Percentiles rank a stretch among this genome's conserved stretches.
Conservation (phyloP, 1,140 invertebrate genomes). For the Calephelis virginiensis region DNA sequence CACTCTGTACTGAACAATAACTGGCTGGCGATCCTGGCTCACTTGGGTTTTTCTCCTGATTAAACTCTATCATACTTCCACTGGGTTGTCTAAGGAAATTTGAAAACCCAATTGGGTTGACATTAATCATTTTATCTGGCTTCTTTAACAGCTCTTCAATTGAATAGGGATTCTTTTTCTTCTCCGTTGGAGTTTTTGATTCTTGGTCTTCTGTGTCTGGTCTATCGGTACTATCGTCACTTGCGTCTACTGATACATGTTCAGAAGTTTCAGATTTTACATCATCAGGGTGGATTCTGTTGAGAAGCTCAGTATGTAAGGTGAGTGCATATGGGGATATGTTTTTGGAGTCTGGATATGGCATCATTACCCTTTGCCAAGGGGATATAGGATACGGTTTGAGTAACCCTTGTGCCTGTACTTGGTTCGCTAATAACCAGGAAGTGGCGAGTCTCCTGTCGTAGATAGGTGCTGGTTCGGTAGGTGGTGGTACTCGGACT, state of each 20-base stretch:
- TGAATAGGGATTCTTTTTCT: conserved; percentile 90
- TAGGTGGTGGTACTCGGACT: conserved; percentile 52
- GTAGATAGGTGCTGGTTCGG: conserved; percentile 57
- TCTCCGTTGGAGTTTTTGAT: conserved; percentile 60
- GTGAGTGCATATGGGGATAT: conserved; percentile 62
- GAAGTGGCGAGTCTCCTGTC: conserved; percentile 79
- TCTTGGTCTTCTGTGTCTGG: conserved; percentile 80
- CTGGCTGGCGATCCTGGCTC: conserved; percentile 67
- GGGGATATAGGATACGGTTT: conserved; percentile 71
- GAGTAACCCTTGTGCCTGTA: conserved; percentile 62
- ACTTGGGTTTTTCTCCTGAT: conserved; percentile 53
- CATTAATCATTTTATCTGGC: conserved; percentile 79
- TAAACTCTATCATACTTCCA: conserved; percentile 63
- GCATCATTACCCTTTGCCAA: conserved; percentile 79
- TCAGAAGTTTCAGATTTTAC: conserved; percentile 69
- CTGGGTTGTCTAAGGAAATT: conserved; percentile 69
- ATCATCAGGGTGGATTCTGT: conserved; percentile 62
- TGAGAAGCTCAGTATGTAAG: conserved; percentile 57
- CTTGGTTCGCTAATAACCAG: conserved; percentile 78
- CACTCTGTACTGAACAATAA: conserved; percentile 67
- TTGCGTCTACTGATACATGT: conserved; percentile 78
- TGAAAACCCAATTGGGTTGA: conserved; percentile 51
- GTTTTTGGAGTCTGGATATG: conserved; percentile 69
- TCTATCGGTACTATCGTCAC: conserved; percentile 82
- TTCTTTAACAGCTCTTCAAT: conserved; percentile 92